Base-by-base conservation (phyloP, 2,113 vertebrate species). In the Oreotrochilus melanogaster region DNA sequence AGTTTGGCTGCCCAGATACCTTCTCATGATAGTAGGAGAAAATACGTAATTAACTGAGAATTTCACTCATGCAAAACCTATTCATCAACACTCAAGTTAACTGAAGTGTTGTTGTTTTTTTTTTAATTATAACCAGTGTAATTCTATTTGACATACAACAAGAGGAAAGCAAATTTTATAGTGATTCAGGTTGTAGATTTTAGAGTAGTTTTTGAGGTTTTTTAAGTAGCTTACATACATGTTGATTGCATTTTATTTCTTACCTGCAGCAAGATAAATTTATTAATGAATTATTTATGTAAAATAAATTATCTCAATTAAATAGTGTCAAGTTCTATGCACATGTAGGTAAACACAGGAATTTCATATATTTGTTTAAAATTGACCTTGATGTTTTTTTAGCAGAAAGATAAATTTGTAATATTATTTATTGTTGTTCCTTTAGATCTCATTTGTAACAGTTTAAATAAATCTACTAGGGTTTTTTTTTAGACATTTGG, bases 1-100 rank as follows among this genome's bases (percentile, higher is more conserved):
- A 98, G 99, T 98, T 58, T 80, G 31, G 35, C 81, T 96, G 73
- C 71, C 58, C 72, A 57, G 33, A 66, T 58, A 19, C 7, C 6
- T 78, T 72, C 39, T 56, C 2, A 2, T 81, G 37, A 25, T 76
- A 86, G 37, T 23, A 61, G 42, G 65, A 85, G 54, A 45, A 78
- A 71, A 61, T 25, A 79, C 78, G 18, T 48, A 88, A 87, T 82
- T 79, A 74, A 53, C 47, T 3, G 2, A 54, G 57, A 51, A 15
- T 25, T 58, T 75, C 4, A 58, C 74, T 78, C 48, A 45, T 56
- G 58, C n/a, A 84, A 67, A 92, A 74, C 10, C 33, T 93, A 25
- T 31, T 73, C 60, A 84, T 15, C n/a, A 85, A 19, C 14, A 4
- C 11, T 23, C 18, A 80, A 39, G 9, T 84, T 48, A 56, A n/a